These are phyloP conservation scores for Erythrocercus mccallii DNA, from an alignment of 2,113 vertebrate genomes.

Conservation along the genomic window DNA sequence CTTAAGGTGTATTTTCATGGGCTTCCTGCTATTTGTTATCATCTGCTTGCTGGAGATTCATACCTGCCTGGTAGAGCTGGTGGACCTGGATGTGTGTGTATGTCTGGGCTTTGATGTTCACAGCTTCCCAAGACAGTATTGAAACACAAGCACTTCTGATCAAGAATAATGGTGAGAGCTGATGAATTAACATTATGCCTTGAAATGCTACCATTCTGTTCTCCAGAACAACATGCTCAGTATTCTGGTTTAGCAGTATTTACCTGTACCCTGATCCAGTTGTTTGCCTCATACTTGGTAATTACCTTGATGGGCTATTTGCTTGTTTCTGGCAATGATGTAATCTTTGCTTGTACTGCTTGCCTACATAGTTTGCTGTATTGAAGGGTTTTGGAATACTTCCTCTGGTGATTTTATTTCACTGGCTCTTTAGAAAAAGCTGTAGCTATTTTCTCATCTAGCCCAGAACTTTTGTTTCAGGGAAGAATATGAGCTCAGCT, in stretches of 20 bases:
- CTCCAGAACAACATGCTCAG: neutral
- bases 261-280: neutral
- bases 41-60: neutral
- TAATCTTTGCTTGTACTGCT: conserved; percentile 25
- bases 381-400: conserved; percentile 1
- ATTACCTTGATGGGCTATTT: conserved; percentile 37
- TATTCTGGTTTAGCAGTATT: conserved; percentile 35
- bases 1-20: neutral
- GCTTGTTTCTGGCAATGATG: conserved; percentile 39
- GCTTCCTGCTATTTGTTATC: conserved; percentile 25
- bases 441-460: conserved; percentile 1
- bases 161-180: neutral
- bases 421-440: neutral
- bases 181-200: neutral
- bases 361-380: neutral
- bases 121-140: neutral
- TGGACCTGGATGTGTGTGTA: neutral
- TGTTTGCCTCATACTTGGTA: conserved; percentile 44
- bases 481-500: neutral
- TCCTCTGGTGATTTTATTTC: neutral
- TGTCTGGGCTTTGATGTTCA: neutral
- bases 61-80: neutral
- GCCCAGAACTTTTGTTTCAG: conserved; percentile 22
- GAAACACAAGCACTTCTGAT: neutral
- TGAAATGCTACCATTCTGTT: conserved; percentile 9